Evolutionary conservation across 1,140 invertebrate species (phyloP).

Genomic region (Nasonia longicornis): DNA sequence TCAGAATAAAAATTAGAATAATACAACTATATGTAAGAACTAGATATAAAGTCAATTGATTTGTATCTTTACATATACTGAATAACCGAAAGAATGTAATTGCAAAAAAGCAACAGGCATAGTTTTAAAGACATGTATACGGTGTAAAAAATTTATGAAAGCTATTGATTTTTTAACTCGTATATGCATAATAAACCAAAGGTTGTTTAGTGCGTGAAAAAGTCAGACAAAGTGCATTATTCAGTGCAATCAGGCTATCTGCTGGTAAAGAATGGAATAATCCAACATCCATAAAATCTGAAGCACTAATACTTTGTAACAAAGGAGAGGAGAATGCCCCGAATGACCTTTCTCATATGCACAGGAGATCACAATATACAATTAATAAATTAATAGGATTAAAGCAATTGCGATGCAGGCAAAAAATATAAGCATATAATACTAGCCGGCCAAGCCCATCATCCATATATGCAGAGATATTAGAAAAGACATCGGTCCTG

Average conservation of each 20-base stretch:
- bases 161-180: not conserved
- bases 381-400: slow-evolving; percentile 2
- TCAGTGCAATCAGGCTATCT: not conserved
- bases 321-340: not conserved
- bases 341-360: not conserved
- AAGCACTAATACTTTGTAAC: not conserved
- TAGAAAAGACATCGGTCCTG: not conserved
- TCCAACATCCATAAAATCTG: too few relatives aligned
- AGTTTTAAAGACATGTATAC: too few relatives aligned
- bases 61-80: not conserved
- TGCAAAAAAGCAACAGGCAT: too few relatives aligned
- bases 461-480: not conserved
- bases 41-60: too few relatives aligned
- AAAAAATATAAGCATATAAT: slow-evolving; percentile 26
- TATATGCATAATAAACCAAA: too few relatives aligned
- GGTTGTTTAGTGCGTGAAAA: not conserved
- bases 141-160: too few relatives aligned
- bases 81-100: too few relatives aligned
- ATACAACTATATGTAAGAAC: not conserved
- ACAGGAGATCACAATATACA: too few relatives aligned
- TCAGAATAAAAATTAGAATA: not conserved
- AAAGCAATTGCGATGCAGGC: not conserved
- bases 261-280: too few relatives aligned
- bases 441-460: not conserved
- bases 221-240: not conserved